Percentiles rank a stretch among this genome's conserved stretches.
Conservation (phyloP, 2,888 invertebrate genomes). For the Corythucha ciliata region DNA sequence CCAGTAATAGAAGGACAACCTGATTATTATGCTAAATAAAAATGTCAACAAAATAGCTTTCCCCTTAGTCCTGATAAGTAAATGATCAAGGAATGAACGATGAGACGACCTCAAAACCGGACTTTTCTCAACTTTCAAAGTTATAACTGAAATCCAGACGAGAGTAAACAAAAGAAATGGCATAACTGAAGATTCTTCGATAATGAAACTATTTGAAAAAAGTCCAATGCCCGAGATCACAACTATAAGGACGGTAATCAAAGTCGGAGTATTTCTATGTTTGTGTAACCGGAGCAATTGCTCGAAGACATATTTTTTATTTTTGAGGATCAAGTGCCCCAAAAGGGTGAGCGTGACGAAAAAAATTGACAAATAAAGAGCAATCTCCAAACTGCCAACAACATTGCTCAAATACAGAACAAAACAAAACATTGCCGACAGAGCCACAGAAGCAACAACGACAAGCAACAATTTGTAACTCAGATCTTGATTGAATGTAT, state of each 20-base stretch:
- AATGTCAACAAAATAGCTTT: slow-evolving; percentile 46
- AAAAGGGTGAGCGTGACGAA: slow-evolving; percentile 51
- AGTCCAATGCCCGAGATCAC: slow-evolving; percentile 55
- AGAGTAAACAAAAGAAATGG: slow-evolving; percentile 59
- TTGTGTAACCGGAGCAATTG: slow-evolving; percentile 56
- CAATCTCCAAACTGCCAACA: slow-evolving; percentile 49
- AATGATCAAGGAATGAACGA: slow-evolving; percentile 35
- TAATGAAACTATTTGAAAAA: slow-evolving; percentile 86
- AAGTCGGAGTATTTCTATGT: slow-evolving; percentile 48
- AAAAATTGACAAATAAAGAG: slow-evolving; percentile 52
- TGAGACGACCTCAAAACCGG: slow-evolving; percentile 37
- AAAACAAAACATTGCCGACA: slow-evolving; percentile 35
- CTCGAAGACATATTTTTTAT: slow-evolving; percentile 62
- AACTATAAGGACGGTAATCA: slow-evolving; percentile 54
- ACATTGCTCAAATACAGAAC: slow-evolving; percentile 37
- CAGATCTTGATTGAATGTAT: slow-evolving; percentile 35
- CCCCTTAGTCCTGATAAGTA: slow-evolving; percentile 41
- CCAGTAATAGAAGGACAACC: slow-evolving; percentile 59
- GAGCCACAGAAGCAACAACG: too few species aligned
- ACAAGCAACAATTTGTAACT: slow-evolving; percentile 27
- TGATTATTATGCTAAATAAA: slow-evolving; percentile 48
- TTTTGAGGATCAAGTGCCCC: slow-evolving; percentile 55
- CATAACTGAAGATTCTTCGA: slow-evolving; percentile 72
- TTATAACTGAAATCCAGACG: slow-evolving; percentile 42
- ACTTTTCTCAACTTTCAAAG: slow-evolving; percentile 31